These are phyloP conservation scores for Phalacrocorax aristotelis DNA, from an alignment of 2,113 vertebrate genomes.

Conservation along the genomic window DNA sequence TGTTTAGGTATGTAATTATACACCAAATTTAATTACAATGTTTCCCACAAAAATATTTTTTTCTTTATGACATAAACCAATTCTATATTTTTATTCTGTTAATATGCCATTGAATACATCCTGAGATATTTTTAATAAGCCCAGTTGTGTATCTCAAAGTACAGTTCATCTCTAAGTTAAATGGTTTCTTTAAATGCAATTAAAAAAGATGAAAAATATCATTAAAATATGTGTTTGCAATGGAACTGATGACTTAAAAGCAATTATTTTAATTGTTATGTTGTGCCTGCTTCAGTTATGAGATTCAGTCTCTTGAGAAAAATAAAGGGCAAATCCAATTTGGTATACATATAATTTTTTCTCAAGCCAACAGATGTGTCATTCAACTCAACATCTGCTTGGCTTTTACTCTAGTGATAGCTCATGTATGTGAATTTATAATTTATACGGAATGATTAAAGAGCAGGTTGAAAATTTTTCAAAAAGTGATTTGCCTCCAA, in stretches of 20 bases:
- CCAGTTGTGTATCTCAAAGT: not conserved
- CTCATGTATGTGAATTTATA: conserved; percentile 27
- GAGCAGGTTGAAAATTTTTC: not conserved
- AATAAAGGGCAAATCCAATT: conserved; percentile 51
- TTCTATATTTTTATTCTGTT: not conserved
- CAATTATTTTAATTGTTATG: conserved; percentile 37
- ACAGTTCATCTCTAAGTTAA: not conserved
- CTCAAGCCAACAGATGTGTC: conserved; percentile 62
- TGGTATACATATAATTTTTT: conserved; percentile 34
- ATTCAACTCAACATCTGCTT: conserved; percentile 67
- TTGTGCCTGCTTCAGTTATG: not conserved
- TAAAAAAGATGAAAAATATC: not conserved
- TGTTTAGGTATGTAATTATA: conserved; percentile 30
- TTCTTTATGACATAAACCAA: not conserved
- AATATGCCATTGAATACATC: not conserved
- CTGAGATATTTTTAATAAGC: not conserved
- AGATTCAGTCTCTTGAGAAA: conserved; percentile 36
- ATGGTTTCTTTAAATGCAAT: not conserved
- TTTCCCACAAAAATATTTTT: conserved; percentile 15
- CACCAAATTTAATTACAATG: conserved; percentile 32
- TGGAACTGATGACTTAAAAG: not conserved
- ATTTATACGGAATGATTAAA: conserved; percentile 48
- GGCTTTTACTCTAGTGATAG: conserved; percentile 12
- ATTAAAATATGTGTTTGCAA: not conserved
- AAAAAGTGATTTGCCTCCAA: not conserved